Percentiles rank a stretch among this genome's conserved stretches.
Conservation (phyloP, 2,888 invertebrate genomes). For the Tribolium freemani region DNA sequence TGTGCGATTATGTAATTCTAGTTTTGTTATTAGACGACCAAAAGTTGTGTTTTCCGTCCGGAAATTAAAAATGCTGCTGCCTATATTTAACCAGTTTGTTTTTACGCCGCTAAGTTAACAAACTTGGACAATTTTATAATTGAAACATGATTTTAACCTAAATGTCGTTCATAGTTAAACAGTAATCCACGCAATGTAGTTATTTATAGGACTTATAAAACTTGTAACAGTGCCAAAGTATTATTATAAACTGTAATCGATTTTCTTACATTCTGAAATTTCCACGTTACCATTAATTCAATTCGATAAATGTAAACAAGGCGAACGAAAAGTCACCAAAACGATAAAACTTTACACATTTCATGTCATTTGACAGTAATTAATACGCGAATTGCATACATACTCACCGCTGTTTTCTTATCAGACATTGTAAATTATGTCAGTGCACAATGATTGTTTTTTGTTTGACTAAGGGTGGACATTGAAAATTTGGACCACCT, state of each 20-base stretch:
- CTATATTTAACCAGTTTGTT: not conserved
- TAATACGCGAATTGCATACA: not conserved
- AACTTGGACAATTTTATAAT: not conserved
- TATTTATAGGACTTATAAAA: conserved; percentile 50
- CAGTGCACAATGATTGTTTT: conserved; percentile 14
- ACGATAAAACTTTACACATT: conserved; percentile 1
- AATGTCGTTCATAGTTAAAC: conserved; percentile 41
- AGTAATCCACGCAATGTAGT: conserved; percentile 38
- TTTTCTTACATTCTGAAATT: conserved; percentile 36
- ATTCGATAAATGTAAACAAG: not conserved
- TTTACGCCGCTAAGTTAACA: not conserved
- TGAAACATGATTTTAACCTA: conserved; percentile 18
- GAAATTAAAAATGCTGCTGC: not conserved
- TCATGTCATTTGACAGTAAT: conserved; percentile 3
- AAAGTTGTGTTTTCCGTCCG: not conserved
- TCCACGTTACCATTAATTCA: conserved; percentile 4
- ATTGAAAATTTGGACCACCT: conserved; percentile 25
- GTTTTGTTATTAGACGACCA: not conserved
- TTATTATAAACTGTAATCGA: conserved; percentile 46
- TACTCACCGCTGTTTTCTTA: not conserved
- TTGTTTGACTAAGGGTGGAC: conserved; percentile 22
- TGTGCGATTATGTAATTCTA: not conserved
- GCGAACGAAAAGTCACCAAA: not conserved
- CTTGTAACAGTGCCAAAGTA: conserved; percentile 48
- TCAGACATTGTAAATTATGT: conserved; percentile 19